Base-by-base conservation (phyloP, 2,797 vertebrate species). In the Petrocephalus schoutedeni region DNA sequence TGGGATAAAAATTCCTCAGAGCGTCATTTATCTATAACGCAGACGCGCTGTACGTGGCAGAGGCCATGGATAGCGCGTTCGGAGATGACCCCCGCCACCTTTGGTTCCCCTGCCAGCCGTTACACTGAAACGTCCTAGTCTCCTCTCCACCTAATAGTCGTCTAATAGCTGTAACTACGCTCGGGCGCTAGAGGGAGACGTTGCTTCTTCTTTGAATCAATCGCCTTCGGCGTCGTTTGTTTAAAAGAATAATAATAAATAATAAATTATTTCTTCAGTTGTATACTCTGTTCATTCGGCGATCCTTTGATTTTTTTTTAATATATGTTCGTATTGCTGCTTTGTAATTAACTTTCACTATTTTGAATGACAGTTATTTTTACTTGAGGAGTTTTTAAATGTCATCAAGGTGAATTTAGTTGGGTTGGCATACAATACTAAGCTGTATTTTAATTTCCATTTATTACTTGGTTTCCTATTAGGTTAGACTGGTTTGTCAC, bases 141-240 rank as follows among this genome's bases (percentile, higher is more conserved):
- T 51, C 9, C 8, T 21, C 4, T 41, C 28, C 36, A 32, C 4
- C 5, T 9, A 80, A 77, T 74, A 49, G 88, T 28, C 9, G 0
- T 64, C 49, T 21, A 84, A 9, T 19, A 91, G 93, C 91, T 93
- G 89, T 94, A 89, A 61, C 88, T 0, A 1, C 1, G 28, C 53
- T 10, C 4, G 2, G 7, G 23, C 95, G 92, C 91, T 90, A 93
- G 94, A 90, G 92, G 95, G 92, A 94, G 94, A 92, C 90, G 56
- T 91, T 67, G 80, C 10, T 4, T 84, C 45, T 53, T 23, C 54
- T 87, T 87, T 5, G n/a, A 32, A 41, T 53, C 3, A 57, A 58
- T 58, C 28, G 84, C 74, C 74, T 49, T 80, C n/a, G 74, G 74
- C 74, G 49, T 84, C n/a, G n/a, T 54, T 84, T 54, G 23, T 32